These are phyloP conservation scores for Ruditapes philippinarum DNA, from an alignment of 1,140 invertebrate species.

Conservation along the genomic window DNA sequence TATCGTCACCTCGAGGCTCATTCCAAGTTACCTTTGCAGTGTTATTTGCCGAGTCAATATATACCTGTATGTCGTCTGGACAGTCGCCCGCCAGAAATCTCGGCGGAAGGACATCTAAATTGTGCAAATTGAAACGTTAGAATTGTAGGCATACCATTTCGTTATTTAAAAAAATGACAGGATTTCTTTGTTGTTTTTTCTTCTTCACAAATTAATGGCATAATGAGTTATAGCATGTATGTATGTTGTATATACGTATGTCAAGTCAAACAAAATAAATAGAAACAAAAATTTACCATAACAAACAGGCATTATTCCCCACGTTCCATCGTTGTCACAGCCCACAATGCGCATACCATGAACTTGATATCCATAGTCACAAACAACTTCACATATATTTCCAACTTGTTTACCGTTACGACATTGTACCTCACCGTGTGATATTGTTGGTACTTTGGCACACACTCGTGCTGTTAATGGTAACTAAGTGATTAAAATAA, in stretches of 20 bases:
- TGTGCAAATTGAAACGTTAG: no score
- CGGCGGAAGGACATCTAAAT: slow-evolving; percentile 23
- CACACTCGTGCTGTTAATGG: slow-evolving; percentile 18
- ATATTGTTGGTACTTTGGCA: not conserved
- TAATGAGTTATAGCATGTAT: no score
- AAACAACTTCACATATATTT: not conserved
- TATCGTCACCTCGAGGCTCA: slow-evolving; percentile 17
- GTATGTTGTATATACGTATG: no score
- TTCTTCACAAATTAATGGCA: no score
- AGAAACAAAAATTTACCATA: no score
- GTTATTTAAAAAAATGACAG: no score
- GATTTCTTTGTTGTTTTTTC: no score
- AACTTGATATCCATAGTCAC: not conserved
- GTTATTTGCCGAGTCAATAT: slow-evolving; percentile 46
- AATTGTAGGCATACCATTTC: no score
- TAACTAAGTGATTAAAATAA: no score
- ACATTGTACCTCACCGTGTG: not conserved
- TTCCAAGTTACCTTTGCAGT: slow-evolving; percentile 15
- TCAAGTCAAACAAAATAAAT: no score
- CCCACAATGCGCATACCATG: not conserved
- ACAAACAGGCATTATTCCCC: not conserved
- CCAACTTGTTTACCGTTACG: not conserved
- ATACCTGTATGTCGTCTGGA: slow-evolving; percentile 31
- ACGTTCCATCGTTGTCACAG: slow-evolving; percentile 17
- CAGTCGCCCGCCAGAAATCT: not conserved